Evolutionary conservation across 2,113 vertebrate genomes (phyloP), one percentile per base, ranked within the genome.

Genomic region (Orthochromis malagaraziensis): DNA sequence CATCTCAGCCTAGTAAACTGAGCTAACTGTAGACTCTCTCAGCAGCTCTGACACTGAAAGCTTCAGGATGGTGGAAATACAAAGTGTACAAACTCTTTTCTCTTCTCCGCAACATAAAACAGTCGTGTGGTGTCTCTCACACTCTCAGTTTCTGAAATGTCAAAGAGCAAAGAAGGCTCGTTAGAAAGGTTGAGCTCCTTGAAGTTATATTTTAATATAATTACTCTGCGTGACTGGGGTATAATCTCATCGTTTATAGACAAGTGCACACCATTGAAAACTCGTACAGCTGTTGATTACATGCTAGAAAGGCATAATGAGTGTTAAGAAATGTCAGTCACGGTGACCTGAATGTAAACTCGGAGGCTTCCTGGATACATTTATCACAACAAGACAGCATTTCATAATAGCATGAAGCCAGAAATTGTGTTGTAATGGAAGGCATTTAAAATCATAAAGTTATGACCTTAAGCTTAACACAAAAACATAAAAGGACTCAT

Each of bases 151-250:
- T 88, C 38, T 86, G 75, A 95, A 95, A 95, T 95, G 88, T 95
- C 93, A 95, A 92, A 94, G 87, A 93, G 90, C 85, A 87, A 89
- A 83, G 47, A 86, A 91, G 83, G 91, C 87, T 51, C 14, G 13
- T 87, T 49, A 55, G 89, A 95, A 94, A 95, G 92, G 93, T 94
- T 91, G 93, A 86, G 5, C 53, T 93, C 79, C 92, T 92, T 80
- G 77, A 9, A 90, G 88, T 86, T 89, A 86, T 89, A 84, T 81
- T 54, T 79, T 92, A 89, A 91, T 79, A 82, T 91, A 91, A 90
- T 93, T 89, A 85, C 83, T 55, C 53, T 60, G 87, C 75, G 57
- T 93, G 94, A 94, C 93, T 94, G 92, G 94, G 94, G 87, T 84
- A 40, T 91, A 75, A 70, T 86, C 79, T 86, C 63, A 77, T 86